Conservation (phyloP, 2,888 invertebrate genomes). For the Liposcelis brunnea region DNA sequence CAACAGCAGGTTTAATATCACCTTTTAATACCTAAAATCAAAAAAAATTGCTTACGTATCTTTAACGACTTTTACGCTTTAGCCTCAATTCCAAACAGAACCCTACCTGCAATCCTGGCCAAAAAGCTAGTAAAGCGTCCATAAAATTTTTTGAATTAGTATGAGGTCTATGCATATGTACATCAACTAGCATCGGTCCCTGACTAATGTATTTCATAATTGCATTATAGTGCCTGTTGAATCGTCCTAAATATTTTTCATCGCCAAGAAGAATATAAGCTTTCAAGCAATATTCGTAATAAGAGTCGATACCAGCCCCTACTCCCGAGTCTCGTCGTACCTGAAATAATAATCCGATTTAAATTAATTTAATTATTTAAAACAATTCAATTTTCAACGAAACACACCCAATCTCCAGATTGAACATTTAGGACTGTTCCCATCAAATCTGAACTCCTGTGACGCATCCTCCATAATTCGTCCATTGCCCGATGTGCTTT, state of each 20-base stretch:
- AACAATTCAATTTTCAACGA: conserved; percentile 51
- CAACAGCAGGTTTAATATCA: conserved; percentile 93
- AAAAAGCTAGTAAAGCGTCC: conserved; percentile 94
- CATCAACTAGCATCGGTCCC: conserved; percentile 88
- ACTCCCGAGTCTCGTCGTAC: conserved; percentile 82
- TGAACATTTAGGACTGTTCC: conserved; percentile 96
- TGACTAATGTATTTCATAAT: conserved; percentile 95
- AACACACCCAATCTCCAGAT: conserved; percentile 99
- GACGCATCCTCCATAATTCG: conserved; percentile 85
- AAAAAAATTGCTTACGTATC: not conserved
- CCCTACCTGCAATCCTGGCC: conserved; percentile 86
- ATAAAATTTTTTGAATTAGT: conserved; percentile 90
- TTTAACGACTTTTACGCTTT: not conserved
- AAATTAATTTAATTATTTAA: no score
- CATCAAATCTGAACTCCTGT: conserved; percentile 82
- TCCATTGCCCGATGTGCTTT: conserved; percentile 95
- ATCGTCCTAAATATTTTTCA: conserved; percentile 80
- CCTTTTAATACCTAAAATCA: conserved; percentile 49
- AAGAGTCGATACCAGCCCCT: conserved; percentile 98
- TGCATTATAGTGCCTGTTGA: conserved; percentile 84
- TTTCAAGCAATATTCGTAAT: conserved; percentile 96
- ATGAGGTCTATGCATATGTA: conserved; percentile 90
- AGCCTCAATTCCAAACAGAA: not conserved
- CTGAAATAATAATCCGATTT: not conserved
- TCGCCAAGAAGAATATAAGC: conserved; percentile 91